phyloP scores from a whole-genome alignment of 2,797 vertebrate genomes.

The Neomorphus geoffroyi region DNA sequence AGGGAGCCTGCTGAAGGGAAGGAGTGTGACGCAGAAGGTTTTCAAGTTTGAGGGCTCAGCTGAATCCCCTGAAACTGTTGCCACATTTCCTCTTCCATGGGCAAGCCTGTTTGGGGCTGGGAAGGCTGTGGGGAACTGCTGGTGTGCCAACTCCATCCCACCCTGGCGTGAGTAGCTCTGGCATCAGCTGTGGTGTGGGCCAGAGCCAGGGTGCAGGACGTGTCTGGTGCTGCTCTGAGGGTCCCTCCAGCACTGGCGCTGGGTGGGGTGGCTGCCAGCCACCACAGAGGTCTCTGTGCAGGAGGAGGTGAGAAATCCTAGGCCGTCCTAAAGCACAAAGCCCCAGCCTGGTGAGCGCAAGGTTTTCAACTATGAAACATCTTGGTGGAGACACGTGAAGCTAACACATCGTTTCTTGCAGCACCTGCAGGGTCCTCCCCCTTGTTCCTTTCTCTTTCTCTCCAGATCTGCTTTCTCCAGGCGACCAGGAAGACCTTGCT shows the following conservation, averaged over 20 bases:
- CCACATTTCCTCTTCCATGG: background rate
- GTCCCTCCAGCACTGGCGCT: accelerated
- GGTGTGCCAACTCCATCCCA: background rate
- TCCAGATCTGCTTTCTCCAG: background rate
- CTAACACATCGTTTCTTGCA: background rate
- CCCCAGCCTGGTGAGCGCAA: background rate
- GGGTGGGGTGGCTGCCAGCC: background rate
- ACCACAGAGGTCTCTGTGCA: background rate
- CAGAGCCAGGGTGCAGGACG: background rate
- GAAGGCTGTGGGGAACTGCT: too few species aligned
- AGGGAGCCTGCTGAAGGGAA: background rate
- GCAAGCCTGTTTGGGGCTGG: background rate
- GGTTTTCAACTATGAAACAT: background rate
- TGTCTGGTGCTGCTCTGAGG: background rate
- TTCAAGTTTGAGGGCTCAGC: background rate
- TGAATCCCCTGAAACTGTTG: background rate
- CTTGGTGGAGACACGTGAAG: background rate
- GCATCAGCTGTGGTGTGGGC: background rate
- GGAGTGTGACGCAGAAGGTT: background rate
- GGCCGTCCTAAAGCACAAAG: background rate
- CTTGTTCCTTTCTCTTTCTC: background rate
- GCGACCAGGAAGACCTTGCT: background rate
- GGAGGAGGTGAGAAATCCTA: background rate
- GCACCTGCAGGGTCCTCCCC: background rate
- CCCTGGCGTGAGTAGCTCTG: background rate